Conservation (phyloP, 1,140 invertebrate species). For the Dreissena rostriformis region DNA sequence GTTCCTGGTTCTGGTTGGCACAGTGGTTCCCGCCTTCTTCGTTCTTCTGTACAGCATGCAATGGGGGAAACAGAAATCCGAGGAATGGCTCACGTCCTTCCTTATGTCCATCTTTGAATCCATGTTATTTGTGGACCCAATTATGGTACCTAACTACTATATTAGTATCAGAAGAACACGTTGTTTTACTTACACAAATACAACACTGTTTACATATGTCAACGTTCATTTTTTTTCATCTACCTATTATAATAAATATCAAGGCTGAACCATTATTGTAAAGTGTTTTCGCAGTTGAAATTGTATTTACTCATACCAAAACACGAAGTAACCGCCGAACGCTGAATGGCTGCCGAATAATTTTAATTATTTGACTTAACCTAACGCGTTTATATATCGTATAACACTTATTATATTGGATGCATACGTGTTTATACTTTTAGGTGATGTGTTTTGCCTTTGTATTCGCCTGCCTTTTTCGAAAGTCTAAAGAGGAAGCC, state of each 20-base stretch:
- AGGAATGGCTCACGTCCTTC: constrained; percentile 80
- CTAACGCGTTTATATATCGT: no score
- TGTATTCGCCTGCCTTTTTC: constrained; percentile 82
- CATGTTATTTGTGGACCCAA: constrained; percentile 79
- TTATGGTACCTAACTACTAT: constrained; percentile 72
- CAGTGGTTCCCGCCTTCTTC: constrained; percentile 79
- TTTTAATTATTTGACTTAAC: no score
- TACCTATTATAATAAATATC: no score
- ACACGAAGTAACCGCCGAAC: no score
- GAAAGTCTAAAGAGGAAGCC: constrained; percentile 6
- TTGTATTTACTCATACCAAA: no score
- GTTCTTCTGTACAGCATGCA: constrained; percentile 81
- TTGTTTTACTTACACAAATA: background rate
- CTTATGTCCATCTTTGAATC: constrained; percentile 80
- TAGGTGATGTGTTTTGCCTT: constrained; percentile 82
- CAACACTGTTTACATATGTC: no score
- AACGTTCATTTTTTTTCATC: no score
- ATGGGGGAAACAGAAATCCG: constrained; percentile 80
- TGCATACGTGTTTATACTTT: constrained; percentile 13
- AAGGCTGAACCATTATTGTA: no score
- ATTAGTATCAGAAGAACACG: background rate
- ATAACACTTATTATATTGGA: no score
- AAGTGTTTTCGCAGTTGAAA: no score
- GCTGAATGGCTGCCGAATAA: no score
- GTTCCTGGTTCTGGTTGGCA: constrained; percentile 55